A percentile compares a stretch with the other conserved stretches of the same genome.
These are phyloP conservation scores for Poecile atricapillus DNA, from an alignment of 2,113 vertebrate genomes.

Conservation along the genomic window DNA sequence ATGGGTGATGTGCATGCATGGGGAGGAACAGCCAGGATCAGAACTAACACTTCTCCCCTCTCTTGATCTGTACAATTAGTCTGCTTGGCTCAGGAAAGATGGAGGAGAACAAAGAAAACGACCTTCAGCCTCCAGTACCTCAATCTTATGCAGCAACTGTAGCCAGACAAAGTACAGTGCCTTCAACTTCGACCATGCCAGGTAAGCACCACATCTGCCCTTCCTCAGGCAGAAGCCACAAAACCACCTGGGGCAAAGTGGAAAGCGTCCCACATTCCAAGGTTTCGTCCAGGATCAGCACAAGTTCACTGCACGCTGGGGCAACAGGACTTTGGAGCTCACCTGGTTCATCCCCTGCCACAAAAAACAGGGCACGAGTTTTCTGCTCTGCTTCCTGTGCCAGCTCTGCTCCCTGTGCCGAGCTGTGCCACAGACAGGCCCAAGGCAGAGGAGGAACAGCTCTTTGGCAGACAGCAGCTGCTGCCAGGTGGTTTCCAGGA, in stretches of 20 bases:
- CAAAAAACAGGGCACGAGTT: background rate
- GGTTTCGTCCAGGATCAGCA: background rate
- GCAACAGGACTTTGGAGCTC: background rate
- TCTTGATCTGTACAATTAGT: slow-evolving; percentile 51
- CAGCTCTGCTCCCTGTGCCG: background rate
- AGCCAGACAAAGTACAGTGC: slow-evolving; percentile 80
- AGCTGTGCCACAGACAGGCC: background rate
- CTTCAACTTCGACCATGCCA: slow-evolving; percentile 80
- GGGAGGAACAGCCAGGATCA: background rate
- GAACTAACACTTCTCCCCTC: background rate
- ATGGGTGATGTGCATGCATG: background rate
- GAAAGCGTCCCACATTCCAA: background rate
- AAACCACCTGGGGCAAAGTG: background rate
- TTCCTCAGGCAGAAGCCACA: background rate
- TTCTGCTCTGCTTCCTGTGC: background rate
- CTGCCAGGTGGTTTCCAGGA: background rate
- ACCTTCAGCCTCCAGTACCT: slow-evolving; percentile 68
- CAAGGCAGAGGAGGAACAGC: background rate
- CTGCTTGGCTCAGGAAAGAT: slow-evolving; percentile 76
- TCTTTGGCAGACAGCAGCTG: background rate
- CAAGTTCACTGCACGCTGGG: background rate
- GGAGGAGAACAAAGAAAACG: slow-evolving; percentile 69
- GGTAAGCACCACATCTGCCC: slow-evolving; percentile 54
- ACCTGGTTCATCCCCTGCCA: background rate
- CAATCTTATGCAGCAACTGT: slow-evolving; percentile 90